These are phyloP conservation scores for Hemicentrotus pulcherrimus DNA, from an alignment of 35 echinoderm and acorn worm species.

Conservation along the genomic window DNA sequence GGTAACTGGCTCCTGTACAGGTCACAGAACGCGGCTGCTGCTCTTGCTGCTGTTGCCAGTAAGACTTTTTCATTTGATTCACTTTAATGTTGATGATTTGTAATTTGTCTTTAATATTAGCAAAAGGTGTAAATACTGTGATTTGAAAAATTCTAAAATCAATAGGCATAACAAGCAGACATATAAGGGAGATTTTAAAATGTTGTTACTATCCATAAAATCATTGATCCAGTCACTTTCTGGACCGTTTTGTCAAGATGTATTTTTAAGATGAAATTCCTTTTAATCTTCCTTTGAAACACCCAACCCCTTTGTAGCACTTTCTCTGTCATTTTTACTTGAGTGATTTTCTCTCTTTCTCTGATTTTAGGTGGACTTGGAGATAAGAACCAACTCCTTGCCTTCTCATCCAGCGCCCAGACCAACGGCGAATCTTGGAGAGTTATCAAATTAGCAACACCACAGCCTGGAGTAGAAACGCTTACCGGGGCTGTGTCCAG, in stretches of 20 bases:
- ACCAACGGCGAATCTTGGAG: conserved; percentile 57
- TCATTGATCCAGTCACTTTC: too few relatives aligned
- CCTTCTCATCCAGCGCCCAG: conserved; percentile 38
- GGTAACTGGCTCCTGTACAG: conserved; percentile 78
- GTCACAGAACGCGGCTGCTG: conserved; percentile 37
- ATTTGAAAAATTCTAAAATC: too few relatives aligned
- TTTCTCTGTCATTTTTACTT: not conserved
- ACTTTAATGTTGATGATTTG: not conserved
- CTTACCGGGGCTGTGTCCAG: conserved; percentile 26
- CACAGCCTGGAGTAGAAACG: conserved; percentile 43
- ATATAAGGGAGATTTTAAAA: too few relatives aligned
- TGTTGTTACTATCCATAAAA: too few relatives aligned
- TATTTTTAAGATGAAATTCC: too few relatives aligned
- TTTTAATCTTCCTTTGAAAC: too few relatives aligned
- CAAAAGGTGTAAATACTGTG: too few relatives aligned
- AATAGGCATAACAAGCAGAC: not conserved
- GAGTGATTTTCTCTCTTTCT: not conserved
- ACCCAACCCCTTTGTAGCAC: not conserved
- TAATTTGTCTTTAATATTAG: not conserved
- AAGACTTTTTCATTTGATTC: not conserved
- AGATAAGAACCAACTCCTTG: conserved; percentile 52
- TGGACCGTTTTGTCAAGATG: too few relatives aligned
- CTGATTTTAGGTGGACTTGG: conserved; percentile 34
- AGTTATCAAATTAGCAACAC: conserved; percentile 47
- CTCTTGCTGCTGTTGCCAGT: conserved; percentile 50